phyloP scores from a whole-genome alignment of 2,113 vertebrate genomes.

The Campylorhamphus procurvoides region DNA sequence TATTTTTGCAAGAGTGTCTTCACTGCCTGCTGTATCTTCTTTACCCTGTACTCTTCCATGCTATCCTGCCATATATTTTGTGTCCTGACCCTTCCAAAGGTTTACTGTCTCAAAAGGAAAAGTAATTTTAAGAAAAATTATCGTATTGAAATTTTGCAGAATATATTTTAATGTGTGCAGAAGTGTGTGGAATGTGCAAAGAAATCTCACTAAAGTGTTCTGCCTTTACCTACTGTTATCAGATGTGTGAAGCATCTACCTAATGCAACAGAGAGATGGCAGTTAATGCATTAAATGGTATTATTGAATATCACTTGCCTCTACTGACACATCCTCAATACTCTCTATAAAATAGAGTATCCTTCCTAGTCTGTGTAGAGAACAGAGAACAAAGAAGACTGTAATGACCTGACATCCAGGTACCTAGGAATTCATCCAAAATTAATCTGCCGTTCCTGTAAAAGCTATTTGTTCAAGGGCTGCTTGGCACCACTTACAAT shows the following conservation, averaged over 20 bases:
- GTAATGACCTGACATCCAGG: neutral
- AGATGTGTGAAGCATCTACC: neutral
- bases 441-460: slow-evolving; percentile 55
- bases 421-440: slow-evolving; percentile 47
- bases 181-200: neutral
- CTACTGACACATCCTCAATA: slow-evolving; percentile 1
- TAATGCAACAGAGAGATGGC: neutral
- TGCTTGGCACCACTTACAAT: slow-evolving; percentile 22
- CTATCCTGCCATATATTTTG: neutral
- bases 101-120: neutral
- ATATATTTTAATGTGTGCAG: neutral
- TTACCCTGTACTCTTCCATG: neutral
- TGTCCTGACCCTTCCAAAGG: neutral
- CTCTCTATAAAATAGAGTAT: neutral
- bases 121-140: neutral
- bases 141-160: neutral
- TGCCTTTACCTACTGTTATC: neutral
- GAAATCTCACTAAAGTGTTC: neutral
- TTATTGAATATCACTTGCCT: neutral
- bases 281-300: neutral
- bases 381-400: slow-evolving; percentile 1
- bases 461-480: slow-evolving; percentile 28
- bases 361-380: neutral
- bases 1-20: neutral
- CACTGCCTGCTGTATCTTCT: neutral